Conservation (phyloP, 23 tunicate species). For the Trididemnum miniatum region DNA sequence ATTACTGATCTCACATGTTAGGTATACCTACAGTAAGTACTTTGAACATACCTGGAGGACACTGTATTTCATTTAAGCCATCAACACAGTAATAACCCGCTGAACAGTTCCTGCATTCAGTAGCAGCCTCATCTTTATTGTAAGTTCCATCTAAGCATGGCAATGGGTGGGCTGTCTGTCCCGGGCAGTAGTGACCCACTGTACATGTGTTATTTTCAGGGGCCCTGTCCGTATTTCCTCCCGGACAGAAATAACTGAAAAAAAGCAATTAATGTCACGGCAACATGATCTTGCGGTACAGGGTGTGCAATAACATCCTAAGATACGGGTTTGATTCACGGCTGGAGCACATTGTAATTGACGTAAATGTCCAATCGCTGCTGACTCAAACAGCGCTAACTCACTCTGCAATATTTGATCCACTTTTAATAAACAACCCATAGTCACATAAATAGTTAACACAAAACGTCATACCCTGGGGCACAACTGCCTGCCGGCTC, state of each 20-base stretch:
- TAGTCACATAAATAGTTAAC: no score
- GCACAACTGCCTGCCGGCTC: constrained; percentile 64
- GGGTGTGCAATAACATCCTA: no score
- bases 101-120: constrained; percentile 62
- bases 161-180: constrained; percentile 50
- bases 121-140: constrained; percentile 30
- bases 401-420: no score
- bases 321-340: no score
- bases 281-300: no score
- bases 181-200: constrained; percentile 73
- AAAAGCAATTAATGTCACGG: no score
- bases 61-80: constrained; percentile 35
- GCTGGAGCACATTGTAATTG: no score
- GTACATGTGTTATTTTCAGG: constrained; percentile 55
- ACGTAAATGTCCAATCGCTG: no score
- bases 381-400: no score
- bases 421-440: no score
- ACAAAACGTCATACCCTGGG: constrained; percentile 65
- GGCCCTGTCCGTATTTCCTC: constrained; percentile 24
- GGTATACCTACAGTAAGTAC: no score
- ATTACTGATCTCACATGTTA: no score
- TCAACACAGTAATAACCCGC: constrained; percentile 81
- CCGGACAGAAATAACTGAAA: constrained; percentile 81
- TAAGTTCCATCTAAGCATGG: constrained; percentile 72
- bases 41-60: constrained; percentile 60